Evolutionary conservation across 2,113 vertebrate species (phyloP).

Genomic region (Strix uralensis): DNA sequence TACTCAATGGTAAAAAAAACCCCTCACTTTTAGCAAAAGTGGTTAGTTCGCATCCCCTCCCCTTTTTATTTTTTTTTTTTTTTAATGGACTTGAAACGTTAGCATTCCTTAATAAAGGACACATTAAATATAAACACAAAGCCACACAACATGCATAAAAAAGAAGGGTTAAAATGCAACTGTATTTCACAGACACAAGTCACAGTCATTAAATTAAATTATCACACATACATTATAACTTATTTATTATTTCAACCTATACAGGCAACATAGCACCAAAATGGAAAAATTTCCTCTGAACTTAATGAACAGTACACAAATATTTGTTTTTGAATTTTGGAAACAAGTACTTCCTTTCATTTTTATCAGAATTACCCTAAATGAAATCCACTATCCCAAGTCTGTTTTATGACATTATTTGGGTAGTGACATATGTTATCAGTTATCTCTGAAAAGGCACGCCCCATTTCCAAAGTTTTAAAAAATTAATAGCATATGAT

Average conservation of each 20-base stretch:
- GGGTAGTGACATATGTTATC: constrained; percentile 3
- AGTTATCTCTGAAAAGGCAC: not conserved
- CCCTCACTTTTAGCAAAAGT: not conserved
- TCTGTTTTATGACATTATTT: not conserved
- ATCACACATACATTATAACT: constrained; percentile 66
- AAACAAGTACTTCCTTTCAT: not conserved
- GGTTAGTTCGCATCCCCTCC: not conserved
- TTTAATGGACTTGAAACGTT: not conserved
- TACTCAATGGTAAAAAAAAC: not conserved
- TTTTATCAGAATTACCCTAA: constrained; percentile 30
- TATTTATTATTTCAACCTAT: constrained; percentile 70
- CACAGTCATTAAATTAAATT: constrained; percentile 68
- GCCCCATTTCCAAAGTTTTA: not conserved
- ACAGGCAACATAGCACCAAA: constrained; percentile 60
- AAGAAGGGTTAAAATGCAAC: constrained; percentile 60
- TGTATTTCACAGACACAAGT: constrained; percentile 60
- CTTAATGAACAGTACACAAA: not conserved
- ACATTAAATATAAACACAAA: constrained; percentile 57
- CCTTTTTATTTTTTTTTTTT: not conserved
- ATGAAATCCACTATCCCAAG: constrained; percentile 13
- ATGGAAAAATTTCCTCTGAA: not conserved
- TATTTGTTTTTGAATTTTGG: not conserved
- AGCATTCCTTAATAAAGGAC: constrained; percentile 23
- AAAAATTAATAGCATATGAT: constrained; percentile 20
- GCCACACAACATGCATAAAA: constrained; percentile 57